Base-by-base conservation (phyloP, 2,113 vertebrate species). In the Cisticola juncidis region DNA sequence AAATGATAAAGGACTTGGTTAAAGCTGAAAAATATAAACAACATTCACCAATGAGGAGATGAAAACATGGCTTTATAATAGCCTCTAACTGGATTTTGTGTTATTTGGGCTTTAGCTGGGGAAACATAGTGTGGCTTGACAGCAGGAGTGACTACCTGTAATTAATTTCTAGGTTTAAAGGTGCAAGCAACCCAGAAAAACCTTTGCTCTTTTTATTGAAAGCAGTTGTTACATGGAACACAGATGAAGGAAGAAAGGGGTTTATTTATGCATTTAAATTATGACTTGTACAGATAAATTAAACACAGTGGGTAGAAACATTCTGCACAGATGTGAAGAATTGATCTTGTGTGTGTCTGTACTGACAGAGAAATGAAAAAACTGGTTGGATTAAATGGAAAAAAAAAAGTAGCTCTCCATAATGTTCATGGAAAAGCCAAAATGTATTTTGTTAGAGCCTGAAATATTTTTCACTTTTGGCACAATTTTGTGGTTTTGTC, bases 91-190 rank as follows among this genome's bases (percentile, higher is more conserved):
- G 35, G 36, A 81, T 92, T 90, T 82, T 85, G 13, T 90, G 33
- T 80, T 85, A 80, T 83, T 90, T 79, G 51, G 47, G 19, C 26
- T 88, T 90, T 25, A 87, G 19, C 33, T 77, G 60, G 35, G 68
- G 33, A 86, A 94, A 88, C 0, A 0, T 8, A 56, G 19, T 6
- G 17, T 69, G 28, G 26, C 14, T 85, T 85, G 66, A 92, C 81
- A 94, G 70, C 78, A 82, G 78, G 66, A 82, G 29, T 84, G 35
- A 42, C 66, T 85, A 76, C 51, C 45, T 1, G 4, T 82, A 95
- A 95, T 92, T 89, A 90, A 73, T 94, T 90, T 89, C 42, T 45
- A 54, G 5, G 36, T 92, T 88, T 95, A 88, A 95, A 91, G 21
- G 21, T 65, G 9, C 9, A 61, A 65, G 29, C 29, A 80, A 53